A percentile compares a stretch with the other conserved stretches of the same genome.
phyloP scores from a whole-genome alignment of 2,113 vertebrate species.

The Oreochromis aureus region DNA sequence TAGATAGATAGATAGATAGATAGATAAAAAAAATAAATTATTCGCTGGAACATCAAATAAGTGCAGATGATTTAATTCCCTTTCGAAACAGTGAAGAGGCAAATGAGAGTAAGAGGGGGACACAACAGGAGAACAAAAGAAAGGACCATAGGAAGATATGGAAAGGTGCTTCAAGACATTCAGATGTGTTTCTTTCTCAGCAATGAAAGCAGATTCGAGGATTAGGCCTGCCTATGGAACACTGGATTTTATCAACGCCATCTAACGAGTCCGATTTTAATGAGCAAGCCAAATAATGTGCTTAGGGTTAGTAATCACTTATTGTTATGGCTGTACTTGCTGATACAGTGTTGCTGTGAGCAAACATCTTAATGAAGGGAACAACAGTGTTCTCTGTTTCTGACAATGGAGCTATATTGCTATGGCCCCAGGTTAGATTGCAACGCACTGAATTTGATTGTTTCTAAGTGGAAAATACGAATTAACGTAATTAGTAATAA shows the following conservation, averaged over 20 bases:
- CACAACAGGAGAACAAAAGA: neutral
- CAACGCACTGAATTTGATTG: neutral
- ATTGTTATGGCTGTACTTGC: neutral
- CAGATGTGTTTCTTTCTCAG: neutral
- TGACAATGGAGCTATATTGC: neutral
- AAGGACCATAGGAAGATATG: neutral
- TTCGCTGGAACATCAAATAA: neutral
- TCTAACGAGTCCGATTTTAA: constrained; percentile 8
- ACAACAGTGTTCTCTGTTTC: neutral
- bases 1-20: neutral
- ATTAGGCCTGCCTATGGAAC: neutral
- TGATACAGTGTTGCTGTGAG: neutral
- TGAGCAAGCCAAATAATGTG: neutral
- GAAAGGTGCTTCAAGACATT: neutral
- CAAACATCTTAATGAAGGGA: constrained; percentile 14
- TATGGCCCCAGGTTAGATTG: neutral
- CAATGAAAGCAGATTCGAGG: neutral
- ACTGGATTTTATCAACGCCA: constrained; percentile 3
- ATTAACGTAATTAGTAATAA: constrained; percentile 17
- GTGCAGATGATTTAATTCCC: neutral
- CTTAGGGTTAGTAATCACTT: neutral
- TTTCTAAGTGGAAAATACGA: neutral
- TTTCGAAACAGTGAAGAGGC: neutral
- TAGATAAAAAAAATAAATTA: neutral
- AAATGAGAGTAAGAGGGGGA: neutral